phyloP scores from a whole-genome alignment of 2,888 invertebrate species.

The Papilio demoleus region DNA sequence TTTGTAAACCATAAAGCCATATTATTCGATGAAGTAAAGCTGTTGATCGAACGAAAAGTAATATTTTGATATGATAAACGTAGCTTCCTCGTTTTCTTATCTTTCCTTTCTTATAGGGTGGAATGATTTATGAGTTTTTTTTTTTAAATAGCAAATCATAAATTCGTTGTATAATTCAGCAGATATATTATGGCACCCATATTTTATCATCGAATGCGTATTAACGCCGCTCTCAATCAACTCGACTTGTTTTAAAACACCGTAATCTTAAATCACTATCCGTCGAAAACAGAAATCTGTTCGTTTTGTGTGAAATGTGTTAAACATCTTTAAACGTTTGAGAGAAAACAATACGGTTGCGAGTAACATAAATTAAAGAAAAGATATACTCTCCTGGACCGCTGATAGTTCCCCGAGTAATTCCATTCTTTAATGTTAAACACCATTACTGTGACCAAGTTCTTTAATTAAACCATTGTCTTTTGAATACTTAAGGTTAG shows the following conservation, averaged over 20 bases:
- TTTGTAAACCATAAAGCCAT: background rate
- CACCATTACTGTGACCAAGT: constrained; percentile 21
- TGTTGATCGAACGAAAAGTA: background rate
- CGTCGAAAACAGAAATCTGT: constrained; percentile 24
- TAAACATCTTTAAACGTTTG: constrained; percentile 24
- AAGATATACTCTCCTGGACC: constrained; percentile 4
- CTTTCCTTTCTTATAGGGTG: background rate
- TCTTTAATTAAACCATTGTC: constrained; percentile 38
- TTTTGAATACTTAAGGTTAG: background rate
- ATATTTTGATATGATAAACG: constrained; percentile 7
- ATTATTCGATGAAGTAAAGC: background rate
- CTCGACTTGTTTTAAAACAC: constrained; percentile 19
- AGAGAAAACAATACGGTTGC: constrained; percentile 23
- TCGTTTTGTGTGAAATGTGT: constrained; percentile 10
- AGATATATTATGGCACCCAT: background rate
- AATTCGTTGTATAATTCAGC: background rate
- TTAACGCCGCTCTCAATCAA: background rate
- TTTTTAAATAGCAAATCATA: background rate
- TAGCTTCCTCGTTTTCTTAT: background rate
- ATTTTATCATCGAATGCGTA: background rate
- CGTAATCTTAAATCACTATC: constrained; percentile 20
- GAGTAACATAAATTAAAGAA: constrained; percentile 34
- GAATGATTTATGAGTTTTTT: background rate
- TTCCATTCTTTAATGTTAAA: constrained; percentile 27
- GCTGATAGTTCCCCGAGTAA: constrained; percentile 15